These are phyloP conservation scores for Nipponia nippon DNA, from an alignment of 2,113 vertebrate genomes.

Conservation along the genomic window DNA sequence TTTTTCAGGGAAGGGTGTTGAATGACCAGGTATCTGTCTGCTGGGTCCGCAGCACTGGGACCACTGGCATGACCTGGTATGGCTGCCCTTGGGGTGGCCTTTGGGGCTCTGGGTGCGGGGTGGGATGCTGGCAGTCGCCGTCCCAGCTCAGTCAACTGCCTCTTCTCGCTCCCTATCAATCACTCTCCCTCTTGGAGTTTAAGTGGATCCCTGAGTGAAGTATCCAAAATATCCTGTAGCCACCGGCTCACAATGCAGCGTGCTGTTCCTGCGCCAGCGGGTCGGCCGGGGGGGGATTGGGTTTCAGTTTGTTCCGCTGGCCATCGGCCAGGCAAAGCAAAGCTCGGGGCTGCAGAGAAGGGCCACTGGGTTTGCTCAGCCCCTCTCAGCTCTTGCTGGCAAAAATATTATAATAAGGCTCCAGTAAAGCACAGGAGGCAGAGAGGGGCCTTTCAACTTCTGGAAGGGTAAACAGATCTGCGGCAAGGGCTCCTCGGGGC, in stretches of 20 bases:
- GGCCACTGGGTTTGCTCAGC: constrained; percentile 45
- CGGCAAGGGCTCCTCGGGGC: accelerated
- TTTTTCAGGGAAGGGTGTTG: not conserved
- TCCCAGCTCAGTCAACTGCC: constrained; percentile 15
- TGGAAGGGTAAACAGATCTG: constrained; percentile 13
- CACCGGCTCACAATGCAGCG: constrained; percentile 47
- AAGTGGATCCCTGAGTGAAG: constrained; percentile 71
- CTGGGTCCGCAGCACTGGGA: accelerated
- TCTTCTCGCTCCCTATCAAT: constrained; percentile 51
- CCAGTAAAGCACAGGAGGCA: constrained; percentile 53
- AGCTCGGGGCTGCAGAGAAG: constrained; percentile 42
- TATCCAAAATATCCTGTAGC: constrained; percentile 49
- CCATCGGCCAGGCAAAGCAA: constrained; percentile 72
- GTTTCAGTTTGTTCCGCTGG: constrained; percentile 68
- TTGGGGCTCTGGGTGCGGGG: accelerated
- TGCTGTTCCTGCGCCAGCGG: constrained; percentile 62
- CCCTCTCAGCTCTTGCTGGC: constrained; percentile 51
- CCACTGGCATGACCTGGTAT: accelerated
- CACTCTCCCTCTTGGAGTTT: constrained; percentile 63
- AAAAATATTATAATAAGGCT: constrained; percentile 49
- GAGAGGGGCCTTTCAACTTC: constrained; percentile 30
- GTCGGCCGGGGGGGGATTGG: constrained; percentile 53
- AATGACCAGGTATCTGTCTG: not conserved
- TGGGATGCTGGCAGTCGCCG: accelerated
- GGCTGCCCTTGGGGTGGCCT: not conserved